Conservation (phyloP, 2,888 invertebrate species). For the Cryptus viduatorius region DNA sequence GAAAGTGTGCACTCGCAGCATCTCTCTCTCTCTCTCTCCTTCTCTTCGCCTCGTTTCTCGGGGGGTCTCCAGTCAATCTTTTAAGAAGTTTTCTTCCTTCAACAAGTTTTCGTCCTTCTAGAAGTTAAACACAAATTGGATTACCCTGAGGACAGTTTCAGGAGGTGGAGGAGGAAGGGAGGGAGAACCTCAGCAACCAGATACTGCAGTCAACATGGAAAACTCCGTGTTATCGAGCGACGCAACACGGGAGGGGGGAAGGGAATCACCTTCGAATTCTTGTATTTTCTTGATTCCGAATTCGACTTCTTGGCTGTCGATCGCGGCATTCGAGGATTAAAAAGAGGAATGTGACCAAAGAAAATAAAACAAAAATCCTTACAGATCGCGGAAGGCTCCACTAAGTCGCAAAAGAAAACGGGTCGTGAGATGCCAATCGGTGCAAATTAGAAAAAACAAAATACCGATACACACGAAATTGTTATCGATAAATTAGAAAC, state of each 20-base stretch:
- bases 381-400: not conserved
- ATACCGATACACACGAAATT: too few species aligned
- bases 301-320: slow-evolving; percentile 19
- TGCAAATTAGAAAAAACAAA: not conserved
- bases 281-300: slow-evolving; percentile 62
- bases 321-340: not conserved
- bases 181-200: slow-evolving; percentile 39
- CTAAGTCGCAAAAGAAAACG: not conserved
- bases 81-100: slow-evolving; percentile 79
- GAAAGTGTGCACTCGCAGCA: slow-evolving; percentile 43
- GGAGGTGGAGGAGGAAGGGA: slow-evolving; percentile 17
- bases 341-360: not conserved
- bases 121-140: slow-evolving; percentile 83
- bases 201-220: slow-evolving; percentile 49
- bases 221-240: slow-evolving; percentile 43
- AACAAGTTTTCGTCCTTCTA: slow-evolving; percentile 65
- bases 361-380: not conserved
- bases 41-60: not conserved
- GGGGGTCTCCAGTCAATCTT: slow-evolving; percentile 79
- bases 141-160: slow-evolving; percentile 76
- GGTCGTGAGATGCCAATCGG: not conserved
- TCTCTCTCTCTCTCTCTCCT: not conserved
- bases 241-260: slow-evolving; percentile 18
- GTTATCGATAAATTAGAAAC: too few species aligned
- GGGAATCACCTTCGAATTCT: slow-evolving; percentile 56